These are phyloP conservation scores for Cyprinodon diabolis DNA, from an alignment of 2,797 vertebrate species.

Conservation along the genomic window DNA sequence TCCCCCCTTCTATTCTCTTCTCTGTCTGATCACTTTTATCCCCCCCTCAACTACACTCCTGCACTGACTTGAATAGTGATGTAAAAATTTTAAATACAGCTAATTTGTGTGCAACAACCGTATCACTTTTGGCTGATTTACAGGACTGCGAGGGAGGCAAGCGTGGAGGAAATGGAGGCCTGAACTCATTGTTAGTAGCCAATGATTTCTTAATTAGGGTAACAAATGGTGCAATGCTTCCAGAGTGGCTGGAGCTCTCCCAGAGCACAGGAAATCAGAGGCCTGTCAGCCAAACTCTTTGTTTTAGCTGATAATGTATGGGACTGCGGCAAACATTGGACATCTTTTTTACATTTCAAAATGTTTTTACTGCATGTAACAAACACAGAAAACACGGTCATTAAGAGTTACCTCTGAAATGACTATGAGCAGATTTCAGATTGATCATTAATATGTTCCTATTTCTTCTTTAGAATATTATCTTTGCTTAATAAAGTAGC, in stretches of 20 bases:
- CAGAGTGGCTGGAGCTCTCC: conserved; percentile 59
- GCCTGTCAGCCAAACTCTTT: conserved; percentile 51
- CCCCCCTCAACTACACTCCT: conserved; percentile 6
- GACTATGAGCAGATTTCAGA: conserved; percentile 24
- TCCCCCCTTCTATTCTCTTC: conserved; percentile 19
- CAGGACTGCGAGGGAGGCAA: conserved; percentile 50
- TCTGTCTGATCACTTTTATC: conserved; percentile 8
- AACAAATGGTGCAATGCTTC: conserved; percentile 77
- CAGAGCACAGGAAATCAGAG: conserved; percentile 58
- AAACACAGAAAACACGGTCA: not conserved
- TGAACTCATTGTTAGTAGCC: conserved; percentile 78
- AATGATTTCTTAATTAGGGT: conserved; percentile 83
- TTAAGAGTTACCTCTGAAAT: not conserved
- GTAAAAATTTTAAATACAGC: conserved; percentile 34
- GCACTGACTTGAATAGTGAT: conserved; percentile 40
- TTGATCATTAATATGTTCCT: not conserved
- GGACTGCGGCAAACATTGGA: conserved; percentile 46
- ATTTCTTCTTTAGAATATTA: not conserved
- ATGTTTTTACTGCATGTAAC: conserved; percentile 1
- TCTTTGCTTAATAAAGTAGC: conserved; percentile 17
- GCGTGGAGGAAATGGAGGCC: conserved; percentile 75
- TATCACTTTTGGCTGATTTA: conserved; percentile 66
- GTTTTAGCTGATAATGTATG: conserved; percentile 44
- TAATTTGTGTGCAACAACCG: conserved; percentile 38
- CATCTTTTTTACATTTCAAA: conserved; percentile 13